A percentile compares a stretch with the other conserved stretches of the same genome.
Conservation (phyloP, 2,797 vertebrate genomes). For the Anguilla pacifica region DNA sequence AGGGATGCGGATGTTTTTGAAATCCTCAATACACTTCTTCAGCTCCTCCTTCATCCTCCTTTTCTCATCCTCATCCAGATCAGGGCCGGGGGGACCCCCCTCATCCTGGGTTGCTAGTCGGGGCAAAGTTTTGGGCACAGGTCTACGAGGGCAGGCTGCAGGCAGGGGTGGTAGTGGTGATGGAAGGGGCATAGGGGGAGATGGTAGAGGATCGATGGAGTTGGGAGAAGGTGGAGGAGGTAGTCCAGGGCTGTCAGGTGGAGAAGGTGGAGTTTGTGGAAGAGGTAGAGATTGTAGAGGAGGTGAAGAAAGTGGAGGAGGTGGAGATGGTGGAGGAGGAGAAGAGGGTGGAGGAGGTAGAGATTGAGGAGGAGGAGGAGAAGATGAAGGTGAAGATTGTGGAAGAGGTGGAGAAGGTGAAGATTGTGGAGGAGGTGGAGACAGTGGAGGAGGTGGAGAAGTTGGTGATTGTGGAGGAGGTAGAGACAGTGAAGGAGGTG, state of each 20-base stretch:
- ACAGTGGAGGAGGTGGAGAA: not conserved
- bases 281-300: not conserved
- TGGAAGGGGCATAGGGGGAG: not conserved
- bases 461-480: rapidly evolving
- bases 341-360: not conserved
- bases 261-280: not conserved
- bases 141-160: slow-evolving; percentile 58
- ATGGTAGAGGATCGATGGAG: rapidly evolving
- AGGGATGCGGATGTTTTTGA: slow-evolving; percentile 83
- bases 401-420: not conserved
- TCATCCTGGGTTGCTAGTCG: slow-evolving; percentile 61
- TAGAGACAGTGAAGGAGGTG: not conserved
- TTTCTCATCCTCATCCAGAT: slow-evolving; percentile 74
- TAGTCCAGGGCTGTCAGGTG: not conserved
- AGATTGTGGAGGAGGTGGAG: too few relatives aligned
- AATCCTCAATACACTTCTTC: slow-evolving; percentile 88
- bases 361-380: not conserved
- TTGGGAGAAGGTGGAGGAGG: slow-evolving; percentile 39
- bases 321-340: not conserved
- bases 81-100: slow-evolving; percentile 49
- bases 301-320: not conserved
- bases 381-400: not conserved
- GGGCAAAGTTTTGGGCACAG: slow-evolving; percentile 65
- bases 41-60: slow-evolving; percentile 79
- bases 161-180: slow-evolving; percentile 16